Conservation (phyloP, 1,140 invertebrate genomes). For the Pomacea maculata region DNA sequence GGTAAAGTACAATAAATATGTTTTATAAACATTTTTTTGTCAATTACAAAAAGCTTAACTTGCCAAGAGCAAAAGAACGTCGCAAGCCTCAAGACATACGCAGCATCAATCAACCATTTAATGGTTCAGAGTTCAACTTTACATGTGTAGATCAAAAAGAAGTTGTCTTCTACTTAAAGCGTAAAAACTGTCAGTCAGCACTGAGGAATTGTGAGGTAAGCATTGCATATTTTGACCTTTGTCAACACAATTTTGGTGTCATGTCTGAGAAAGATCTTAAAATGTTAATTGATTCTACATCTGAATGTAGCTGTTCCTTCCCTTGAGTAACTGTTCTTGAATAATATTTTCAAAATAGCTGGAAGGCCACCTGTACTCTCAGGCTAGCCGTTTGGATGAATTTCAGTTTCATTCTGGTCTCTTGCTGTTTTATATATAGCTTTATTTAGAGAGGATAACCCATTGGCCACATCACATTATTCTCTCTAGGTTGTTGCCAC, state of each 20-base stretch:
- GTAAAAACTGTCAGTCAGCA: background rate
- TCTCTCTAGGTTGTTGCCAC: too few relatives aligned
- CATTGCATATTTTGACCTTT: background rate
- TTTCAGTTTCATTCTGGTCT: too few relatives aligned
- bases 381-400: too few relatives aligned
- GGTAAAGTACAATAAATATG: too few relatives aligned
- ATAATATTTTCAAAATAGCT: too few relatives aligned
- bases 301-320: too few relatives aligned
- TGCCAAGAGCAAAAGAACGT: constrained; percentile 70
- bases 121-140: constrained; percentile 75
- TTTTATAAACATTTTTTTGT: too few relatives aligned
- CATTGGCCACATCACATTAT: too few relatives aligned
- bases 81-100: constrained; percentile 72
- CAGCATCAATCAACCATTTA: constrained; percentile 72
- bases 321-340: too few relatives aligned
- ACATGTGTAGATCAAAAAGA: constrained; percentile 72
- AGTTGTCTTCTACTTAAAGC: constrained; percentile 67
- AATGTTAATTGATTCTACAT: background rate
- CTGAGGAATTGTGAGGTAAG: constrained; percentile 22
- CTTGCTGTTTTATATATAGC: too few relatives aligned
- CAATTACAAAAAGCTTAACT: constrained; percentile 71
- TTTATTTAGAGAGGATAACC: too few relatives aligned
- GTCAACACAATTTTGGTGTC: background rate
- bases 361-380: too few relatives aligned
- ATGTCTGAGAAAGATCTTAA: background rate